A percentile compares a stretch with the other conserved stretches of the same genome.
phyloP scores from a whole-genome alignment of 1,140 invertebrate genomes.

The Papilio aristodemus region DNA sequence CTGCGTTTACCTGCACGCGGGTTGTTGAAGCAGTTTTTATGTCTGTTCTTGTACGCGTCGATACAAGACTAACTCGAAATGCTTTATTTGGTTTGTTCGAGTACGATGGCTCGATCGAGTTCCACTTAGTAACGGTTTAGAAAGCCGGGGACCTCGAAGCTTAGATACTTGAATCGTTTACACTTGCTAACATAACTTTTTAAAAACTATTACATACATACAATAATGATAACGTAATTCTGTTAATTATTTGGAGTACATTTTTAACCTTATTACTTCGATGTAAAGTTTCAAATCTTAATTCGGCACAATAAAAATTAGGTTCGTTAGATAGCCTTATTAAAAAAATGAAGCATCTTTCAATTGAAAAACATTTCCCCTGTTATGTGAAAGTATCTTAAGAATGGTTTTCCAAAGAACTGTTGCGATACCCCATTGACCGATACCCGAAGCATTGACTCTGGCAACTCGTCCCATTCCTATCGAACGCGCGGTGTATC shows the following conservation, averaged over 20 bases:
- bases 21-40: constrained; percentile 47
- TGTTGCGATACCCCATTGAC: neutral
- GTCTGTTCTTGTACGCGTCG: constrained; percentile 45
- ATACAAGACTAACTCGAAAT: constrained; percentile 38
- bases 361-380: neutral
- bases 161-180: neutral
- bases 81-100: constrained; percentile 50
- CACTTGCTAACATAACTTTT: neutral
- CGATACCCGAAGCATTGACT: too few relatives aligned
- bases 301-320: too few relatives aligned
- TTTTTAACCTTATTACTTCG: too few relatives aligned
- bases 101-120: constrained; percentile 42
- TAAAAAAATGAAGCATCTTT: too few relatives aligned
- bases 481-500: too few relatives aligned
- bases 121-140: constrained; percentile 43
- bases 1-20: constrained; percentile 63
- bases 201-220: neutral
- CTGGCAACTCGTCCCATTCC: too few relatives aligned
- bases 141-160: constrained; percentile 13
- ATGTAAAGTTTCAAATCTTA: too few relatives aligned
- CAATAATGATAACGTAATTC: too few relatives aligned
- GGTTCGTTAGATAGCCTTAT: too few relatives aligned
- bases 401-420: neutral
- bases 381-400: neutral
- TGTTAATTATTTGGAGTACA: too few relatives aligned